Conservation (phyloP, 2,113 vertebrate genomes). For the Eublepharis macularius region DNA sequence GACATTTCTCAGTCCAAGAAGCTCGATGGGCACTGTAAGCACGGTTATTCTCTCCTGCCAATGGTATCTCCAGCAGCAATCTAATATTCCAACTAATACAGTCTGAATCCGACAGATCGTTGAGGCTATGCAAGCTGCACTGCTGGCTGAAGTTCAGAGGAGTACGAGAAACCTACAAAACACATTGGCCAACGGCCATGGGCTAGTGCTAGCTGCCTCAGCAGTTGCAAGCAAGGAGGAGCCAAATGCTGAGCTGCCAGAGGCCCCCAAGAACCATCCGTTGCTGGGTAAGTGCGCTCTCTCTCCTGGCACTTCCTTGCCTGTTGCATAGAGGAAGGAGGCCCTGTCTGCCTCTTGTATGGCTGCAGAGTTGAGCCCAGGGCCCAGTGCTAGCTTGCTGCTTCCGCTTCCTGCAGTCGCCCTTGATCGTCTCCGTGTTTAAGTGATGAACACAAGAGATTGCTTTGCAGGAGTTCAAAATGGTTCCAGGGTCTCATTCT, state of each 20-base stretch:
- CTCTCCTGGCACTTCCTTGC: slow-evolving; percentile 23
- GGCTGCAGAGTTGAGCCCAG: too few relatives aligned
- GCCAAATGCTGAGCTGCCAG: neutral
- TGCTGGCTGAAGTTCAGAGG: slow-evolving; percentile 78
- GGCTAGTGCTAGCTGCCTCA: neutral
- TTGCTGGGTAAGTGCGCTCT: slow-evolving; percentile 37
- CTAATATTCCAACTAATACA: neutral
- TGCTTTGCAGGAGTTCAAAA: neutral
- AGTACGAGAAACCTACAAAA: slow-evolving; percentile 53
- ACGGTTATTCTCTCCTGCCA: too few relatives aligned
- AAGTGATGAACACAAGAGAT: slow-evolving; percentile 13
- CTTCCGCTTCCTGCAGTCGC: neutral
- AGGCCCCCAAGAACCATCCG: slow-evolving; percentile 2
- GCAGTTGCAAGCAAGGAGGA: slow-evolving; percentile 49
- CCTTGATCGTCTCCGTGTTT: neutral
- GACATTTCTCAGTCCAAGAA: too few relatives aligned
- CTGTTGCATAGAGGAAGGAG: slow-evolving; percentile 25
- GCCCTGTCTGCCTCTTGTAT: too few relatives aligned
- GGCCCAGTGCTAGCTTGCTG: too few relatives aligned
- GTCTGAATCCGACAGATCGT: slow-evolving; percentile 64
- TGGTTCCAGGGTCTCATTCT: neutral
- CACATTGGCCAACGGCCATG: neutral
- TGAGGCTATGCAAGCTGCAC: slow-evolving; percentile 77
- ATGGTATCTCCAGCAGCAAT: too few relatives aligned
- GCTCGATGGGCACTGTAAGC: too few relatives aligned